Evolutionary conservation across 2,113 vertebrate species (phyloP).

Genomic region (Etia nguti): DNA sequence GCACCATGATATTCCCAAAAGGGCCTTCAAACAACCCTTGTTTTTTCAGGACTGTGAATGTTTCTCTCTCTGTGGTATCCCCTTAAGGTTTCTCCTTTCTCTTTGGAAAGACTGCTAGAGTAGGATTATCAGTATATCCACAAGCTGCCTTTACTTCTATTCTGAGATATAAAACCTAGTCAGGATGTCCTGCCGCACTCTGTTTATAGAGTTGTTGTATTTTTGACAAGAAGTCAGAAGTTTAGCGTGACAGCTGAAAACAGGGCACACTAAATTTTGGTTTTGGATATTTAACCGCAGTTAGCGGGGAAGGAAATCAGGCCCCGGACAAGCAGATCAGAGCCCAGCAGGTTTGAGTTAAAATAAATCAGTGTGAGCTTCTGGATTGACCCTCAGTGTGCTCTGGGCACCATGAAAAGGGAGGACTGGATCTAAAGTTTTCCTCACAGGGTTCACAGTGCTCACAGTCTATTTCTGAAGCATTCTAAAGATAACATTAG

Average conservation of each 20-base stretch:
- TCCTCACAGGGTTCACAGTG: conserved; percentile 20
- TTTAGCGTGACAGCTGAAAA: conserved; percentile 41
- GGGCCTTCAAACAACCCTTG: conserved; percentile 73
- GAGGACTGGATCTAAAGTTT: conserved; percentile 39
- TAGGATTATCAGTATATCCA: conserved; percentile 66
- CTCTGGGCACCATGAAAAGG: conserved; percentile 41
- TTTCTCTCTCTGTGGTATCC: conserved; percentile 68
- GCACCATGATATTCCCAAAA: conserved; percentile 73
- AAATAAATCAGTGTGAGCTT: conserved; percentile 51
- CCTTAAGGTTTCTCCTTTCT: conserved; percentile 70
- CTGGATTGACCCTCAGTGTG: conserved; percentile 47
- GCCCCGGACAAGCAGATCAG: conserved; percentile 2
- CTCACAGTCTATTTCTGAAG: conserved; percentile 16
- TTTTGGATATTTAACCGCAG: neutral
- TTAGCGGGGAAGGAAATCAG: neutral
- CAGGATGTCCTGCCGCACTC: conserved; percentile 36
- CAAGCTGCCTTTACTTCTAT: conserved; percentile 53
- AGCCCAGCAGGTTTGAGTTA: conserved; percentile 47
- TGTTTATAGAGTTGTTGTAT: conserved; percentile 35
- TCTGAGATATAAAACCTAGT: conserved; percentile 55
- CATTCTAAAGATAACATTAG: neutral
- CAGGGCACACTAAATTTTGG: neutral
- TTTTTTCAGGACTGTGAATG: conserved; percentile 68
- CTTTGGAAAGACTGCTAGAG: conserved; percentile 52
- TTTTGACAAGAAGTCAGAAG: conserved; percentile 42